Evolutionary conservation across 2,888 invertebrate genomes (phyloP).

Genomic region (Oscheius sp.): DNA sequence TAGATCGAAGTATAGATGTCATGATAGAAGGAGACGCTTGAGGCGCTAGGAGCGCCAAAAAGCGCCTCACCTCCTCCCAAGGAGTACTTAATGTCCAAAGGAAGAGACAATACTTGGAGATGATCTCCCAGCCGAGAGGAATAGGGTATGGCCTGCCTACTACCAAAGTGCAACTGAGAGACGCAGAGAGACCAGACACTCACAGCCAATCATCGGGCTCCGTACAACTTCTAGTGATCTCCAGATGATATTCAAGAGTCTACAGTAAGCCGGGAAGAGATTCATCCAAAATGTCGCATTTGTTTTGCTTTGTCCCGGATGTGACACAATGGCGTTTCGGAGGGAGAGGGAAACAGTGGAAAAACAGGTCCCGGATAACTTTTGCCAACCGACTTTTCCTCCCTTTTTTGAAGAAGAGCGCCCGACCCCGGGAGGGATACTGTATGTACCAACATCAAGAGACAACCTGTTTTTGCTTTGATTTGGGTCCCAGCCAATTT

Average conservation of each 20-base stretch:
- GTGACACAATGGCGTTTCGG: not conserved
- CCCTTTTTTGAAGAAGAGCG: too few relatives aligned
- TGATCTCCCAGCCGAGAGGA: not conserved
- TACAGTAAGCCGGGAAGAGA: not conserved
- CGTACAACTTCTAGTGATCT: not conserved
- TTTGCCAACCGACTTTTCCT: not conserved
- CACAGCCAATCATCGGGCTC: constrained; percentile 23
- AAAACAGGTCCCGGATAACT: too few relatives aligned
- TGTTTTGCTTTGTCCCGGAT: not conserved
- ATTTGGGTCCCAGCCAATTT: too few relatives aligned
- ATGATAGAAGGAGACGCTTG: not conserved
- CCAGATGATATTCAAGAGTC: not conserved
- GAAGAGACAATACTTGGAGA: not conserved
- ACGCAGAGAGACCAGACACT: constrained; percentile 12
- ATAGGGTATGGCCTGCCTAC: constrained; percentile 1
- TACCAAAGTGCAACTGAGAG: constrained; percentile 19
- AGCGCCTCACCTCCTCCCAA: too few relatives aligned
- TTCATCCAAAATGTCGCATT: not conserved
- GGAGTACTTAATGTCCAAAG: not conserved
- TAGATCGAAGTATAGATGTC: constrained; percentile 5
- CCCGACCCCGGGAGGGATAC: too few relatives aligned
- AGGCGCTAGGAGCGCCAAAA: not conserved
- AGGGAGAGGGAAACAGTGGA: not conserved
- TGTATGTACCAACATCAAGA: too few relatives aligned
- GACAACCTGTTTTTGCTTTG: too few relatives aligned